Evolutionary conservation across 1,140 invertebrate species (phyloP).

Genomic region (Pachyrhynchus sulphureomaculatus): DNA sequence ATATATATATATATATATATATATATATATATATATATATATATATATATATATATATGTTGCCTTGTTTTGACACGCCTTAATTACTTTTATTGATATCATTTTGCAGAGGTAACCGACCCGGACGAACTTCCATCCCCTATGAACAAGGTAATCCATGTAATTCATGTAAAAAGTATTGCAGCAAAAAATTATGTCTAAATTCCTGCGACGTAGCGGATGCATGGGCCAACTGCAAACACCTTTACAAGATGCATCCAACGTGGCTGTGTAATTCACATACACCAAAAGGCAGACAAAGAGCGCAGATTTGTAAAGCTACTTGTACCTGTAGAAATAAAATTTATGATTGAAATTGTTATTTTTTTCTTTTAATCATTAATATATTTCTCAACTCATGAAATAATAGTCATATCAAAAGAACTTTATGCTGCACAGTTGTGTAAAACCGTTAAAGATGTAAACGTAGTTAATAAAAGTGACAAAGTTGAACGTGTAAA

Average conservation of each 20-base stretch:
- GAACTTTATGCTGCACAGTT: too few relatives aligned
- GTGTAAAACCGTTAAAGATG: too few relatives aligned
- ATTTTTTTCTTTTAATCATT: not conserved
- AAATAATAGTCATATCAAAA: too few relatives aligned
- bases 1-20: too few relatives aligned
- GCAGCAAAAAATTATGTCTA: constrained; percentile 68
- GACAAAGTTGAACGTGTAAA: too few relatives aligned
- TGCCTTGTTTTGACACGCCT: too few relatives aligned
- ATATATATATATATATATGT: too few relatives aligned
- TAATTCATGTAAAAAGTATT: constrained; percentile 63
- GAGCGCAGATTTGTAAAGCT: constrained; percentile 64
- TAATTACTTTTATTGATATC: not conserved
- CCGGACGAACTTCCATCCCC: constrained; percentile 61
- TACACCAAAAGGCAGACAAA: constrained; percentile 58
- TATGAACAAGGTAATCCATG: constrained; percentile 68
- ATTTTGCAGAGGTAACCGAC: constrained; percentile 67
- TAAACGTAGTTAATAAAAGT: too few relatives aligned
- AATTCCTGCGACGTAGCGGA: constrained; percentile 72
- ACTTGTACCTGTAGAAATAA: constrained; percentile 67
- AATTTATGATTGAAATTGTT: constrained; percentile 40
- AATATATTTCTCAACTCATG: too few relatives aligned
- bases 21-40: too few relatives aligned
- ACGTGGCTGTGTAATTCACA: constrained; percentile 64
- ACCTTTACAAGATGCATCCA: constrained; percentile 60
- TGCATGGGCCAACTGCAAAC: constrained; percentile 71